phyloP scores from a whole-genome alignment of 1,140 invertebrate species.

The Diorhabda elongata region DNA sequence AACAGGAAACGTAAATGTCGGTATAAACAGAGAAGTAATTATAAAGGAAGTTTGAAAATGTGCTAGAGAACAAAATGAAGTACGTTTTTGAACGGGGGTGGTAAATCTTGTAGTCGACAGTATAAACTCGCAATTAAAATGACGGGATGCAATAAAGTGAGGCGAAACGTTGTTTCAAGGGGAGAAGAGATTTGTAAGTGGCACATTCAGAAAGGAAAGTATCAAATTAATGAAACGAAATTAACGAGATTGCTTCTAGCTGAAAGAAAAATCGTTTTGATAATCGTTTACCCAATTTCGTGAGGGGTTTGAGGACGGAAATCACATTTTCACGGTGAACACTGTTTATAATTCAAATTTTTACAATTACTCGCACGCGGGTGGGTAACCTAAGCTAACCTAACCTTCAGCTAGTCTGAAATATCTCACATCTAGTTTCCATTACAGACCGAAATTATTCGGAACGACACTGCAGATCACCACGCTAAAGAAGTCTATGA shows the following conservation, averaged over 20 bases:
- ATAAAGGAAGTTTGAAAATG: slow-evolving; percentile 11
- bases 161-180: slow-evolving; percentile 11
- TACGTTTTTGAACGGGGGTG: slow-evolving; percentile 9
- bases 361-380: no score
- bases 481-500: no score
- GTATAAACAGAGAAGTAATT: slow-evolving; percentile 17
- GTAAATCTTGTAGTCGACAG: slow-evolving; percentile 22
- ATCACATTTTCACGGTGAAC: no score
- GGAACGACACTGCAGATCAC: no score
- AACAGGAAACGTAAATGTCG: slow-evolving; percentile 3
- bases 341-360: no score
- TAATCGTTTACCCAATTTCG: no score
- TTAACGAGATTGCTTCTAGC: slow-evolving; percentile 4
- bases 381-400: no score
- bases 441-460: no score
- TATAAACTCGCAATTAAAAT: slow-evolving; percentile 21
- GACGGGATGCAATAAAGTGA: slow-evolving; percentile 16
- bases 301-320: no score
- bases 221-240: slow-evolving; percentile 19
- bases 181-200: slow-evolving; percentile 19
- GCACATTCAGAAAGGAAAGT: slow-evolving; percentile 10
- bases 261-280: background rate
- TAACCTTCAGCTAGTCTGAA: no score
- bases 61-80: slow-evolving; percentile 12
- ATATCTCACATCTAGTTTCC: no score